Base-by-base conservation (phyloP, 2,113 vertebrate species). In the Ceyx melanurus region DNA sequence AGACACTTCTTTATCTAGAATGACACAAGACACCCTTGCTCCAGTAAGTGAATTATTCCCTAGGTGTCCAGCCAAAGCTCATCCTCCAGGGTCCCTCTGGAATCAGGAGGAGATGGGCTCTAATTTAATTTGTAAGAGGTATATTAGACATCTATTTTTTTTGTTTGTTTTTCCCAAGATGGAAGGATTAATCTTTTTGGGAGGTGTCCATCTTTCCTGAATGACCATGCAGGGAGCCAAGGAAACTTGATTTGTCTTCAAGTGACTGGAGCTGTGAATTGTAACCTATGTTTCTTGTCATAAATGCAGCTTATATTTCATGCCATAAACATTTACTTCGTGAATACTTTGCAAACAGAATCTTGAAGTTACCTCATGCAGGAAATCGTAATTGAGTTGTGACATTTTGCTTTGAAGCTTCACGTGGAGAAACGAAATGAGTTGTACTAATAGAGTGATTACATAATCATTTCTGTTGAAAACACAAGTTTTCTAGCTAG, bases 361-460 rank as follows among this genome's bases (percentile, higher is more conserved):
- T 85, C 35, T 75, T 6, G 5, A 40, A 62, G 13, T 71, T 90
- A 28, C 14, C 53, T 85, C 25, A 37, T 57, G 45, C n/a, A 58
- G 54, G 66, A 93, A 86, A 26, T 88, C 8, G 8, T 62, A 83
- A 73, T 10, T 3, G 10, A 68, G 19, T 50, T 88, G 43, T 86
- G 74, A 75, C 33, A 19, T 29, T 92, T 92, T 13, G 3, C 25
- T 93, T 78, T 68, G 77, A 90, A 84, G 64, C 68, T 84, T 90
- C 19, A 64, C 57, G 50, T 65, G 57, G 61, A 78, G 45, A 86
- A 90, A 65, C 61, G 64, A 58, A 68, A 79, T 73, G 10, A 61
- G 45, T 78, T 78, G 35, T 70, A 83, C 48, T 82, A 56, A 68
- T 60, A 74, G 20, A 76, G 16, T 40, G 20, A 37, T 90, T 95